A percentile compares a stretch with the other conserved stretches of the same genome.
Conservation (phyloP, 92 coral and sea anemone genomes). For the Epizoanthus scotinus region DNA sequence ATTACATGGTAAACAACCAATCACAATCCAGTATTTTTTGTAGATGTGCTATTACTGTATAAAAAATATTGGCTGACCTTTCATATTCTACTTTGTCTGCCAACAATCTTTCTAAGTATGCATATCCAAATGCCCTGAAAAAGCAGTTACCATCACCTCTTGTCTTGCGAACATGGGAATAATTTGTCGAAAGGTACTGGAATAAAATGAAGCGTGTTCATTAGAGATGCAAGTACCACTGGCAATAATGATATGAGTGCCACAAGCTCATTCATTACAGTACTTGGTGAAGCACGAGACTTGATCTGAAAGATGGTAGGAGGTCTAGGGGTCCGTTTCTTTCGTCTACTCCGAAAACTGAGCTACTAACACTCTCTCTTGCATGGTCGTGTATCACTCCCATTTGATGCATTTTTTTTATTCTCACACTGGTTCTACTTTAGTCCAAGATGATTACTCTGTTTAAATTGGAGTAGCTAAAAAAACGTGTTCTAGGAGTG, state of each 20-base stretch:
- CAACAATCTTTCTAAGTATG: slow-evolving; percentile 77
- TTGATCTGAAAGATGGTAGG: not conserved
- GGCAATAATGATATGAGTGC: not conserved
- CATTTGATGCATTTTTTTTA: too few relatives aligned
- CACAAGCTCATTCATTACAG: not conserved
- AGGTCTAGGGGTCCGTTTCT: not conserved
- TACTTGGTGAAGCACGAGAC: not conserved
- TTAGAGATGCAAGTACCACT: not conserved
- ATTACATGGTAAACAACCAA: too few relatives aligned
- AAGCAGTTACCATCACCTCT: slow-evolving; percentile 99
- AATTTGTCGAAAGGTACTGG: slow-evolving; percentile 75
- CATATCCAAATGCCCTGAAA: slow-evolving; percentile 96
- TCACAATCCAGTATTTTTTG: too few relatives aligned
- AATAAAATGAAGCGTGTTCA: not conserved
- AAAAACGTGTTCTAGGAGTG: too few relatives aligned
- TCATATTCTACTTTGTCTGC: slow-evolving; percentile 83
- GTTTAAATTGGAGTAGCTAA: too few relatives aligned
- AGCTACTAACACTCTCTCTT: too few relatives aligned
- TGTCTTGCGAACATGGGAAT: slow-evolving; percentile 87
- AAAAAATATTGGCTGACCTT: slow-evolving; percentile 53
- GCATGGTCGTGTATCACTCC: too few relatives aligned
- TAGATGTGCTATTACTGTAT: too few relatives aligned
- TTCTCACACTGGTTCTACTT: too few relatives aligned
- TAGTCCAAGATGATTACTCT: too few relatives aligned
- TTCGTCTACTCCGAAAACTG: too few relatives aligned